phyloP scores from a whole-genome alignment of 23 tunicate species.

The Oikopleura vanhoeffeni region DNA sequence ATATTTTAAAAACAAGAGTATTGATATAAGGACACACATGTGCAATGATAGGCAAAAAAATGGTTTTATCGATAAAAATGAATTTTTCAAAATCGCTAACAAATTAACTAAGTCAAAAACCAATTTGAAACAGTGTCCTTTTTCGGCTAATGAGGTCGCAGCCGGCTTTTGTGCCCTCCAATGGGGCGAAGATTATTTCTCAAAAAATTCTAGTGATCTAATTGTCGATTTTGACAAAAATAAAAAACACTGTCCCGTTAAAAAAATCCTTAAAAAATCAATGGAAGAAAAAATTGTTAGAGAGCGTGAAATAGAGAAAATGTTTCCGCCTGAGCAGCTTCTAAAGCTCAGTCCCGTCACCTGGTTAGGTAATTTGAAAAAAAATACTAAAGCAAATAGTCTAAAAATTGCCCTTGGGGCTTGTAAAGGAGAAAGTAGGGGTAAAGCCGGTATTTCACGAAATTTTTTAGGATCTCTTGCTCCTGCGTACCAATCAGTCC shows the following conservation, averaged over 20 bases:
- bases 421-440: neutral
- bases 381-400: neutral
- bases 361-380: neutral
- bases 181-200: neutral
- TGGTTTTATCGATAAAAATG: neutral
- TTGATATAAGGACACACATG: neutral
- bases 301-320: neutral
- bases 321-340: neutral
- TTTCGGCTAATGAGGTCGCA: neutral
- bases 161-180: neutral
- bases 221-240: neutral
- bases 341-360: neutral
- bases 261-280: neutral
- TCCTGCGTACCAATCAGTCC: neutral
- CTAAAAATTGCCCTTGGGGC: neutral
- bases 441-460: neutral
- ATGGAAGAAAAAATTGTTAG: neutral
- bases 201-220: neutral
- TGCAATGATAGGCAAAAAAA: neutral
- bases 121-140: neutral
- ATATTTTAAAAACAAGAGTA: neutral
- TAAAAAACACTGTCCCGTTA: neutral
- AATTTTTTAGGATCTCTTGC: neutral
- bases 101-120: neutral
- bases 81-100: neutral